These are phyloP conservation scores for Chelon auratus DNA, from an alignment of 2,797 vertebrate genomes.

Conservation along the genomic window DNA sequence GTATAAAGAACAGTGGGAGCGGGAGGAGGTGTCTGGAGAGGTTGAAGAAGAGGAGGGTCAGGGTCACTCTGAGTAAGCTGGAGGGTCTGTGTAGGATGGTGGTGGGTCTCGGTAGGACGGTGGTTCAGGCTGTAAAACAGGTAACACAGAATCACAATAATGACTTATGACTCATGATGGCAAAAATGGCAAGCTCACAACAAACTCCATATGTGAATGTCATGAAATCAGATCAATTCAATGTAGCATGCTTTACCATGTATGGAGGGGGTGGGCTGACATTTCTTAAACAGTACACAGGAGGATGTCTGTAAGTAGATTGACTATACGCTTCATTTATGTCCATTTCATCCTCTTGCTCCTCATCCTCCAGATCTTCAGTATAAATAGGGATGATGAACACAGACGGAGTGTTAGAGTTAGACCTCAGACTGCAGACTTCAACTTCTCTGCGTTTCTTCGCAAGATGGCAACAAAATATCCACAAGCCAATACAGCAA, in stretches of 20 bases:
- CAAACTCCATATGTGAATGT: neutral
- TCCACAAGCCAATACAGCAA: constrained; percentile 1
- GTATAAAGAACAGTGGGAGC: neutral
- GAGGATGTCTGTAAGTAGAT: constrained; percentile 13
- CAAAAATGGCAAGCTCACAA: too few relatives aligned
- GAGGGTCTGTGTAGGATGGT: constrained; percentile 23
- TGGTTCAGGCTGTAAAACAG: constrained; percentile 38
- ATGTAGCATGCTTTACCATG: constrained; percentile 21
- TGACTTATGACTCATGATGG: neutral
- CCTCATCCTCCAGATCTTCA: constrained; percentile 14
- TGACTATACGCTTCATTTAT: constrained; percentile 4
- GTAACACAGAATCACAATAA: neutral
- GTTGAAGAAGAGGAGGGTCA: constrained; percentile 8
- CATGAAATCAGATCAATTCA: neutral
- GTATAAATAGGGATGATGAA: constrained; percentile 52
- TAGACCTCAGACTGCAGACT: neutral
- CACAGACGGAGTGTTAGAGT: constrained; percentile 21
- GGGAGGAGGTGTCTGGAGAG: neutral
- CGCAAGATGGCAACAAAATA: constrained; percentile 51
- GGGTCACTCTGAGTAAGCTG: constrained; percentile 16
- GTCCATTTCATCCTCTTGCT: neutral
- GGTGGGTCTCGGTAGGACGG: constrained; percentile 22
- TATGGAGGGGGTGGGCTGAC: constrained; percentile 53
- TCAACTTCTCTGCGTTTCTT: constrained; percentile 9
- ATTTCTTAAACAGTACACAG: constrained; percentile 6